phyloP scores from a whole-genome alignment of 2,797 vertebrate genomes.

The Catharus ustulatus region DNA sequence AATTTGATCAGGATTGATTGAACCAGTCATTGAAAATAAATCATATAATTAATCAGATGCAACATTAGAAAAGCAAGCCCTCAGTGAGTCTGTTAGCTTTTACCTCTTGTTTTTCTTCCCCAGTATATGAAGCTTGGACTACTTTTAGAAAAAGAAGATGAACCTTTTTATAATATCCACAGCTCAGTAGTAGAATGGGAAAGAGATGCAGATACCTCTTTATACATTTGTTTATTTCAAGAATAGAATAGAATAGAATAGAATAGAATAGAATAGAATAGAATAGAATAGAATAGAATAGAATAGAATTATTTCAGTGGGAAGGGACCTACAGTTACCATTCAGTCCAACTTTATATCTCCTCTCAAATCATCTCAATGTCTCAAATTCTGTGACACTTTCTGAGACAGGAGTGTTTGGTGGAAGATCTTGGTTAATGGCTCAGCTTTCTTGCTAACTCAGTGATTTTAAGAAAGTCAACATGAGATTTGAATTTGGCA shows the following conservation, averaged over 20 bases:
- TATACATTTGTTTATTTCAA: not conserved
- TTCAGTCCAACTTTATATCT: not conserved
- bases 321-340: not conserved
- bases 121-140: not conserved
- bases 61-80: slow-evolving; percentile 27
- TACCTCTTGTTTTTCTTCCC: not conserved
- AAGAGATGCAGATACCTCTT: not conserved
- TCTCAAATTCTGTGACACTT: not conserved
- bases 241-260: not conserved
- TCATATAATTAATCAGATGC: slow-evolving; percentile 64
- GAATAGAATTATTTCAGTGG: not conserved
- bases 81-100: not conserved
- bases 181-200: not conserved
- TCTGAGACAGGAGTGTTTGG: not conserved
- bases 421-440: not conserved
- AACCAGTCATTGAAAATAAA: slow-evolving; percentile 63
- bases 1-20: slow-evolving; percentile 65
- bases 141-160: not conserved
- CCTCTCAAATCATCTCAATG: not conserved
- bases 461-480: not conserved
- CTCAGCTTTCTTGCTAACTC: not conserved
- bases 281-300: not conserved
- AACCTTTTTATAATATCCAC: not conserved
- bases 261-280: not conserved
- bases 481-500: not conserved